phyloP scores from a whole-genome alignment of 1,140 invertebrate genomes.

The Hylyphantes graminicola region DNA sequence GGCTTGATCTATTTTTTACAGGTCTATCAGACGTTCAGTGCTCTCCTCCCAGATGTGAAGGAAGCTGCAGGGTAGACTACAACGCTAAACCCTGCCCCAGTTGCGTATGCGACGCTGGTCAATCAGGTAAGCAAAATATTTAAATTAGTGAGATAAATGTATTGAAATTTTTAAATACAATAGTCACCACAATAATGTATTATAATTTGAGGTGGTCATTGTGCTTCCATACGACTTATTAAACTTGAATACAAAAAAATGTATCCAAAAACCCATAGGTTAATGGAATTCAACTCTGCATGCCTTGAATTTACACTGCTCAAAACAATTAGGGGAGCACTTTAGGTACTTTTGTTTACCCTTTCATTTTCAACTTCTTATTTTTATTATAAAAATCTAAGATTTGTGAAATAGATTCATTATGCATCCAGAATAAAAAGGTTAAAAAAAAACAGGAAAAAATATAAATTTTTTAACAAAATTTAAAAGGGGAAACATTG shows the following conservation, averaged over 20 bases:
- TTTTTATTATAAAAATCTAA: too few relatives aligned
- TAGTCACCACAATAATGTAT: not conserved
- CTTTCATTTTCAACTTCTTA: too few relatives aligned
- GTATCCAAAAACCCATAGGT: not conserved
- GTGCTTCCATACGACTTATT: constrained; percentile 5
- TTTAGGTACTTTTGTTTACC: too few relatives aligned
- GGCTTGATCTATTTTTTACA: too few relatives aligned
- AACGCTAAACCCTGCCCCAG: not conserved
- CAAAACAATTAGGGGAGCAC: too few relatives aligned
- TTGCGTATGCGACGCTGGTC: not conserved
- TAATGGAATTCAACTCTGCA: not conserved
- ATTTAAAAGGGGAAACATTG: too few relatives aligned
- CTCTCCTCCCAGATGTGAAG: constrained; percentile 6
- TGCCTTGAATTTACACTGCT: not conserved
- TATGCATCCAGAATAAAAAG: too few relatives aligned
- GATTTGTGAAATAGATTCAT: too few relatives aligned
- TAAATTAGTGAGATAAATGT: not conserved
- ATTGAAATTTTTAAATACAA: not conserved
- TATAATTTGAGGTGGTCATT: not conserved
- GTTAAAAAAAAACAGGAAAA: too few relatives aligned
- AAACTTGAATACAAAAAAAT: not conserved
- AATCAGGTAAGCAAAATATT: not conserved
- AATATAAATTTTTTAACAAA: too few relatives aligned
- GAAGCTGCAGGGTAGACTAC: not conserved
- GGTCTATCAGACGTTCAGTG: constrained; percentile 1